Conservation (phyloP, 2,113 vertebrate genomes). For the Hydrolagus affinis region DNA sequence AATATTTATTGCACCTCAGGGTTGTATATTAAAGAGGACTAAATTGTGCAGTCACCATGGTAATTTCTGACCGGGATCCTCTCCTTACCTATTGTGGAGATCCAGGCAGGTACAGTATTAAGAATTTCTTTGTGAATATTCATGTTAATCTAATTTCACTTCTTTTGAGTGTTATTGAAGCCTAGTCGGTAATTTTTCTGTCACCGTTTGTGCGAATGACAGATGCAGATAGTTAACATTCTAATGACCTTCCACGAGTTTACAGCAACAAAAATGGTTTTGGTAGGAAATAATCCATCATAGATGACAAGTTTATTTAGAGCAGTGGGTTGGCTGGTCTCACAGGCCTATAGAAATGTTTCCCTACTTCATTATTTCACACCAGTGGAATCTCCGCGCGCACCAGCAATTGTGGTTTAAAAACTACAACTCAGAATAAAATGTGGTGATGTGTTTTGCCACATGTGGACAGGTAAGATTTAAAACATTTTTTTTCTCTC, state of each 20-base stretch:
- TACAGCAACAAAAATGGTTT: conserved; percentile 4
- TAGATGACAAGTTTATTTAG: conserved; percentile 31
- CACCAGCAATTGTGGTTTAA: too few relatives aligned
- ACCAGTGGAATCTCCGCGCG: not conserved
- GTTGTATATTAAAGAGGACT: not conserved
- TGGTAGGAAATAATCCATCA: conserved; percentile 30
- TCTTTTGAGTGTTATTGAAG: not conserved
- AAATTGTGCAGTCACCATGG: not conserved
- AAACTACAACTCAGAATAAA: too few relatives aligned
- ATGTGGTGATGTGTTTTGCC: too few relatives aligned
- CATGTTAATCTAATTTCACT: conserved; percentile 25
- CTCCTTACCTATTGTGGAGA: not conserved
- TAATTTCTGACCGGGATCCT: not conserved
- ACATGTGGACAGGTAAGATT: too few relatives aligned
- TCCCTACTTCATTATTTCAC: conserved; percentile 2
- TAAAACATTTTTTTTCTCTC: too few relatives aligned
- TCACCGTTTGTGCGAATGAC: conserved; percentile 18
- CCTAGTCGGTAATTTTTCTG: conserved; percentile 29
- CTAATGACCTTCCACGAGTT: conserved; percentile 11
- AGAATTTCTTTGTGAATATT: conserved; percentile 23
- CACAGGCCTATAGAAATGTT: not conserved
- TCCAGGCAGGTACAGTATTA: not conserved
- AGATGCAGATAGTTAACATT: conserved; percentile 30
- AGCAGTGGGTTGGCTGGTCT: conserved; percentile 4
- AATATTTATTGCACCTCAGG: not conserved